These are phyloP conservation scores for Eremobia ochroleuca DNA, from an alignment of 2,888 invertebrate genomes.

Conservation along the genomic window DNA sequence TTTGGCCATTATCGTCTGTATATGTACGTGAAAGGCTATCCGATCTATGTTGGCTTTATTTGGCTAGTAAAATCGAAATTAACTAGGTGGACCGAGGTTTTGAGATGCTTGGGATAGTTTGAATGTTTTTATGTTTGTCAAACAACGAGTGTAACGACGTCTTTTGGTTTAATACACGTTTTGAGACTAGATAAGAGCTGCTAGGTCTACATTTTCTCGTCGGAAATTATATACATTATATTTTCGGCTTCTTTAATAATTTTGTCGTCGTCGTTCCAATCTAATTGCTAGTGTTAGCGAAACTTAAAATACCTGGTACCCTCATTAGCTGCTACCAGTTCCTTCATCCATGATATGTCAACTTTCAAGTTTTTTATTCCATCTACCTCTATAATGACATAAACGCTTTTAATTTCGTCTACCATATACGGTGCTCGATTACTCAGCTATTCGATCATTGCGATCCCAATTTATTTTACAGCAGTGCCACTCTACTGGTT, in stretches of 20 bases:
- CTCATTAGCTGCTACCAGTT: conserved; percentile 38
- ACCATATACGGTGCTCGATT: conserved; percentile 59
- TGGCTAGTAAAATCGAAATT: conserved; percentile 82
- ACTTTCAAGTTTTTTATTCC: conserved; percentile 49
- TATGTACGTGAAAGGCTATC: conserved; percentile 86
- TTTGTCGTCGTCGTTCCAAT: neutral
- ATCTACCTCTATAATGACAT: conserved; percentile 38
- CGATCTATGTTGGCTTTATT: conserved; percentile 80
- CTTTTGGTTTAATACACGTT: conserved; percentile 24
- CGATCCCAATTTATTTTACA: conserved; percentile 65
- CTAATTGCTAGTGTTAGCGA: conserved; percentile 13
- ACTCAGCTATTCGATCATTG: conserved; percentile 53
- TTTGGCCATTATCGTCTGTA: conserved; percentile 85
- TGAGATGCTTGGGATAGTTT: conserved; percentile 64
- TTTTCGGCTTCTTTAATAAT: conserved; percentile 29
- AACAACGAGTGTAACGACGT: conserved; percentile 16
- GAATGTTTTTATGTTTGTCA: conserved; percentile 47
- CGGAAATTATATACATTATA: neutral
- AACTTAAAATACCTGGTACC: conserved; percentile 19
- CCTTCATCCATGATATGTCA: conserved; percentile 28
- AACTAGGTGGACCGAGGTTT: conserved; percentile 61
- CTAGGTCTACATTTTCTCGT: neutral
- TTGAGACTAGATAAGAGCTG: conserved; percentile 11
- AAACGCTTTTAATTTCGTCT: conserved; percentile 51
- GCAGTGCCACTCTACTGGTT: conserved; percentile 62